Base-by-base conservation (phyloP, 2,888 invertebrate species). In the Drosophila subsilvestris region DNA sequence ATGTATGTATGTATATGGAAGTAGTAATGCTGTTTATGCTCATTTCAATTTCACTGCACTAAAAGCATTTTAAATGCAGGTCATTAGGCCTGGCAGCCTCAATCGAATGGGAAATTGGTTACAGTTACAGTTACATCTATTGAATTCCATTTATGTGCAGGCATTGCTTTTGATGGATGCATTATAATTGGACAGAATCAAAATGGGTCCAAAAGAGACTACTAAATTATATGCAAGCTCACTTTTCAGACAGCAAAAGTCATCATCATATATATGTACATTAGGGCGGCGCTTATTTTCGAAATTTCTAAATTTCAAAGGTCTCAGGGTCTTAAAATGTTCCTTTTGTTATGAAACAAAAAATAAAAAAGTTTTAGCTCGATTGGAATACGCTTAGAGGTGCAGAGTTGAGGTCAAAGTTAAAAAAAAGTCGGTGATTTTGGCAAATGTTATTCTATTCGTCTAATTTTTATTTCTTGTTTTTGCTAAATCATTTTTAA, bases 161-260 rank as follows among this genome's bases (percentile, higher is more conserved):
- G 17, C 54, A 65, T 63, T 51, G 18, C 29, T 29, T 59, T 51
- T 59, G 61, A 53, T 49, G 51, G 27, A 50, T 50, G 65, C 55
- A 49, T 50, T 67, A 53, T 42, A 43, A 54, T 59, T 37, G 37
- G 43, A 14, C 56, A 22, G 20, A 29, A 60, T 59, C 62, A 66
- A 20, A 66, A 60, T 42, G 49, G 18, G 7, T 27, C 10, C 74
- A 73, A 76, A 62, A 86, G 69, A 7, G 7, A 37, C 37, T 37
- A n/a, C 37, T 37, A n/a, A 37, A 37, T 37, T 37, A n/a, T 14
- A 37, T 75, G 71, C 57, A 72, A 79, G 77, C 82, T 69, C 75
- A 79, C 77, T 74, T 74, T 77, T 63, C 18, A 69, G 70, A 55
- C 70, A 55, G 79, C 63, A 54, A 44, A 42, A 45, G 55, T 59